These are phyloP conservation scores for Amblyraja radiata DNA, from an alignment of 2,797 vertebrate species.

Conservation along the genomic window DNA sequence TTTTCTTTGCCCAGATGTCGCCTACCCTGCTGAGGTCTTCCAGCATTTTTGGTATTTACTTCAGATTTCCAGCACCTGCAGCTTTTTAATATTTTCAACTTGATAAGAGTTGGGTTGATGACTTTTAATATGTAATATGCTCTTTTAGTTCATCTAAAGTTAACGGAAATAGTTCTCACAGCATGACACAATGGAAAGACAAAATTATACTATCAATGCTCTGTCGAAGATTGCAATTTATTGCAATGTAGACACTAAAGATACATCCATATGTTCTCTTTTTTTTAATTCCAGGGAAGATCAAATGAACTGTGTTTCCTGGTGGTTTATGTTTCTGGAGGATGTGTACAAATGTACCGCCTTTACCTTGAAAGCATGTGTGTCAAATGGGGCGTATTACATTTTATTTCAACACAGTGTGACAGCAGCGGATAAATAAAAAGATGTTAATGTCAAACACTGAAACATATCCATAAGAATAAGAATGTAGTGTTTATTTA, in stretches of 20 bases:
- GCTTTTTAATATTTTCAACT: too few species aligned
- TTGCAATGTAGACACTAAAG: background rate
- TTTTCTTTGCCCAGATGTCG: too few species aligned
- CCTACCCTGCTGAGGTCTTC: too few species aligned
- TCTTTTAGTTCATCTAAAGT: background rate
- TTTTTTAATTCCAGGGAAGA: background rate
- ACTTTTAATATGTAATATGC: background rate
- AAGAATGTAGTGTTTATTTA: background rate
- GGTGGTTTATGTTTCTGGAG: background rate
- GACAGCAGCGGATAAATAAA: conserved; percentile 22
- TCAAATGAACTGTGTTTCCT: background rate
- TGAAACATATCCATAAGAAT: background rate
- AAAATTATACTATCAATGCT: background rate
- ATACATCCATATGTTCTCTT: background rate
- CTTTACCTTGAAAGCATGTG: background rate
- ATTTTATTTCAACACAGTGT: background rate
- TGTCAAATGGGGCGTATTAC: background rate
- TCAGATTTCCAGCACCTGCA: too few species aligned
- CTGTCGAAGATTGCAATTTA: background rate
- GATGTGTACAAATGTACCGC: conserved; percentile 8
- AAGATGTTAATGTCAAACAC: conserved; percentile 22
- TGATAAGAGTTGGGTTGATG: background rate
- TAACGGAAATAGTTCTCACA: background rate
- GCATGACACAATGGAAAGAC: background rate
- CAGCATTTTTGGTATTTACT: too few species aligned